A percentile compares a stretch with the other conserved stretches of the same genome.
Evolutionary conservation across 1,140 invertebrate species (phyloP).

Genomic region (Globodera rostochiensis): DNA sequence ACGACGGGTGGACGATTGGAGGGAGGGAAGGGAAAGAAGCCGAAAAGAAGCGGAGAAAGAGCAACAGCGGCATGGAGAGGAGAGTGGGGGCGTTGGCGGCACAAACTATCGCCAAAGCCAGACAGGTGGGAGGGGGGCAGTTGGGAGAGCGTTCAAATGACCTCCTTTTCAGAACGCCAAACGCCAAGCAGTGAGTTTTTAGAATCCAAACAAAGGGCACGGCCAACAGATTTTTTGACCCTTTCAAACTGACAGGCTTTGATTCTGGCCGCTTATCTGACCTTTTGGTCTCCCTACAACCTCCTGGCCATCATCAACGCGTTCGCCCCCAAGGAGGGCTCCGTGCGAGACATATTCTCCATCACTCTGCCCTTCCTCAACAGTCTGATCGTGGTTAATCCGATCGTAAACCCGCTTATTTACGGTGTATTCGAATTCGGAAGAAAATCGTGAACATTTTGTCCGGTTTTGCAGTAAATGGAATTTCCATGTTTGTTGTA

Average conservation of each 20-base stretch:
- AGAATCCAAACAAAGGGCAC: not conserved
- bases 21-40: slow-evolving; percentile 10
- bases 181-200: slow-evolving; percentile 49
- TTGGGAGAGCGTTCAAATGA: not conserved
- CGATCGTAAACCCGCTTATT: slow-evolving; percentile 59
- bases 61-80: not conserved
- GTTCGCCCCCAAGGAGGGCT: slow-evolving; percentile 47
- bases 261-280: slow-evolving; percentile 59
- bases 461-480: not conserved
- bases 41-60: not conserved
- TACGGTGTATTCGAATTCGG: slow-evolving; percentile 45
- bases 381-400: slow-evolving; percentile 57
- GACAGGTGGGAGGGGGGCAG: slow-evolving; percentile 32
- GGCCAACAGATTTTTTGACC: not conserved
- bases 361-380: slow-evolving; percentile 61
- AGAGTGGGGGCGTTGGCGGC: slow-evolving; percentile 53
- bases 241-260: slow-evolving; percentile 33
- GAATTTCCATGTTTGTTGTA: slow-evolving; percentile 2
- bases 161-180: slow-evolving; percentile 49
- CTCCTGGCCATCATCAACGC: slow-evolving; percentile 57
- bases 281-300: slow-evolving; percentile 62
- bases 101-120: slow-evolving; percentile 52
- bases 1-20: not conserved
- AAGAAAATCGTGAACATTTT: slow-evolving; percentile 7
- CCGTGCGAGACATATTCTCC: slow-evolving; percentile 49